Conservation (phyloP, 2,797 vertebrate genomes). For the Acanthiza pusilla region DNA sequence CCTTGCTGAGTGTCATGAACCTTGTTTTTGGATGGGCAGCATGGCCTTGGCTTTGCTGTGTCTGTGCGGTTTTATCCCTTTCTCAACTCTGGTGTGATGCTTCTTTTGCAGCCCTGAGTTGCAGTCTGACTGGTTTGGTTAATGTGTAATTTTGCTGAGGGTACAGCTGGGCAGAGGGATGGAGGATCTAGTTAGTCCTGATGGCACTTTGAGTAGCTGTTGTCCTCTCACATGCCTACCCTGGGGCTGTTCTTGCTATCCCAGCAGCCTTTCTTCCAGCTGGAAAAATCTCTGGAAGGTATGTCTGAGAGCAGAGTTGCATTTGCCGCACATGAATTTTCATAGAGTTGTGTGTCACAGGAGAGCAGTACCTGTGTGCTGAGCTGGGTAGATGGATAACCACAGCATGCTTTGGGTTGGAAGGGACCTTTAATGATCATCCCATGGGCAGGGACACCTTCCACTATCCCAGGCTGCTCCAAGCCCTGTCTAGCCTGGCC, state of each 20-base stretch:
- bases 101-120: not conserved
- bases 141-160: not conserved
- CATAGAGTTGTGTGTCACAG: accelerated
- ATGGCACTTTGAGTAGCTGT: not conserved
- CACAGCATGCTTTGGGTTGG: not conserved
- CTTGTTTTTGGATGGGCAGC: not conserved
- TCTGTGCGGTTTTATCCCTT: not conserved
- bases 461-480: not conserved
- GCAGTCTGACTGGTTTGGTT: not conserved
- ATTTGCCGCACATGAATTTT: not conserved
- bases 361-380: not conserved
- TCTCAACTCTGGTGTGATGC: not conserved
- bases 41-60: not conserved
- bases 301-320: not conserved
- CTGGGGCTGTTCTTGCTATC: not conserved
- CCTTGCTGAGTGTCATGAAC: not conserved
- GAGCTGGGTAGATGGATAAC: not conserved
- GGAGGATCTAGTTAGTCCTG: not conserved
- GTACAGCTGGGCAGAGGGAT: not conserved
- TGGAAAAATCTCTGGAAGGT: not conserved
- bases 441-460: not conserved
- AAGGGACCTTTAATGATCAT: not conserved
- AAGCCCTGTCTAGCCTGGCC: not conserved
- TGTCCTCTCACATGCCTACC: not conserved
- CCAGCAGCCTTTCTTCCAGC: not conserved